A percentile compares a stretch with the other conserved stretches of the same genome.
Conservation (phyloP, 2,888 invertebrate species). For the Baronia brevicornis region DNA sequence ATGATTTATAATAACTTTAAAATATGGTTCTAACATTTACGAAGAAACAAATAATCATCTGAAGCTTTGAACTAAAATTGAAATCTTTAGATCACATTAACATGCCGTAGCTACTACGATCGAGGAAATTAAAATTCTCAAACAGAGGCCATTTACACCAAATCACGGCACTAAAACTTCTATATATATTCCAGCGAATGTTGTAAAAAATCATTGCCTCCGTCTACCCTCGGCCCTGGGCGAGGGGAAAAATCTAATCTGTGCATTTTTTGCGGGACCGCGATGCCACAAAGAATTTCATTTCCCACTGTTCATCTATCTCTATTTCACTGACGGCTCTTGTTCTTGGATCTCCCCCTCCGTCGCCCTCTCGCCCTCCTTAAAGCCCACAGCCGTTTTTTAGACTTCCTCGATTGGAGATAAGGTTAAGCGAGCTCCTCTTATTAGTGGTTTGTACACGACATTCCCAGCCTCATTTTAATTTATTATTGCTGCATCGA, state of each 20-base stretch:
- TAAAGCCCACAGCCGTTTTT: constrained; percentile 53
- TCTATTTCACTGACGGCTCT: constrained; percentile 76
- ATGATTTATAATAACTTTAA: too few species aligned
- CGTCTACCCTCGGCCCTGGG: constrained; percentile 58
- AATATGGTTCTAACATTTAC: not conserved
- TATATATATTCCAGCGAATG: constrained; percentile 68
- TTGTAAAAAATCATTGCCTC: constrained; percentile 76
- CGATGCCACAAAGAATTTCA: constrained; percentile 77
- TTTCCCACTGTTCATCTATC: constrained; percentile 78
- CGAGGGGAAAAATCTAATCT: constrained; percentile 76
- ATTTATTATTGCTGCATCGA: constrained; percentile 45
- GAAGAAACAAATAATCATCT: not conserved
- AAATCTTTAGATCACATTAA: constrained; percentile 10
- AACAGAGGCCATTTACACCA: constrained; percentile 70
- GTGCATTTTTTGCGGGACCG: constrained; percentile 77
- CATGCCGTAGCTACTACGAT: constrained; percentile 34
- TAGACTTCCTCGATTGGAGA: constrained; percentile 72
- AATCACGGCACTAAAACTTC: constrained; percentile 71
- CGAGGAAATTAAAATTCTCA: constrained; percentile 73
- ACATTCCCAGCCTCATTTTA: constrained; percentile 50
- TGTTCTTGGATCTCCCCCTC: constrained; percentile 61
- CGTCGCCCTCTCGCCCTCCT: constrained; percentile 29
- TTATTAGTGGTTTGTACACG: constrained; percentile 67
- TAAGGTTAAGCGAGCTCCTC: constrained; percentile 71
- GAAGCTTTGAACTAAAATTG: not conserved